phyloP scores from a whole-genome alignment of 1,140 invertebrate genomes.

The Drosophila pruinosa region DNA sequence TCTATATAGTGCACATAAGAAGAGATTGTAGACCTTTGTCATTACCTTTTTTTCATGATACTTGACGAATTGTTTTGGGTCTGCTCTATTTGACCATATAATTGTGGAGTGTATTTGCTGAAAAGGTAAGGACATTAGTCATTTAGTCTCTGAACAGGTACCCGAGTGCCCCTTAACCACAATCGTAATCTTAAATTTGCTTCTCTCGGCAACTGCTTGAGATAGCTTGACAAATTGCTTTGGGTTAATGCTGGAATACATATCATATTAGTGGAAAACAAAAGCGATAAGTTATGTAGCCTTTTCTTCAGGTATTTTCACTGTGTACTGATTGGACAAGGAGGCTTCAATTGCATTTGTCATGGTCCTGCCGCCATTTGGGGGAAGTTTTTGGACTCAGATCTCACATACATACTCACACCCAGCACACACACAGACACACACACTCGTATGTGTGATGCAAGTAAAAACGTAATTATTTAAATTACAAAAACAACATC shows the following conservation, averaged over 20 bases:
- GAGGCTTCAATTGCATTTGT: conserved; percentile 4
- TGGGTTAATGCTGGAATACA: not conserved
- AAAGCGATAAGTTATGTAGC: not conserved
- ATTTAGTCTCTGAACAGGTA: not conserved
- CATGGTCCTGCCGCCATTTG: not conserved
- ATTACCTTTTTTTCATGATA: not conserved
- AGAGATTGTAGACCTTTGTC: not conserved
- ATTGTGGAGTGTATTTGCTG: not conserved
- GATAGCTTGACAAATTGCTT: conserved; percentile 4
- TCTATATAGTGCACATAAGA: too few species aligned
- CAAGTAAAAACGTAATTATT: conserved; percentile 64
- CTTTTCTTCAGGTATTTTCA: not conserved
- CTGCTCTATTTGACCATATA: not conserved
- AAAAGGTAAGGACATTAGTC: not conserved
- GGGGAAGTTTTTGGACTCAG: too few species aligned
- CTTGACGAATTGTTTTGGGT: not conserved
- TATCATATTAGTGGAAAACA: not conserved
- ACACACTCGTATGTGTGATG: not conserved
- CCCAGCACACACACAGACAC: conserved; percentile 2
- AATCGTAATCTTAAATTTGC: not conserved
- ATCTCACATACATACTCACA: too few species aligned
- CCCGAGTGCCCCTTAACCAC: not conserved
- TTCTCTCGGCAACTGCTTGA: not conserved
- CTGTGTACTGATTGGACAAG: not conserved
- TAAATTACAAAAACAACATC: conserved; percentile 57